Evolutionary conservation across 1,140 invertebrate genomes (phyloP).

Genomic region (Brachionus paranguensis): DNA sequence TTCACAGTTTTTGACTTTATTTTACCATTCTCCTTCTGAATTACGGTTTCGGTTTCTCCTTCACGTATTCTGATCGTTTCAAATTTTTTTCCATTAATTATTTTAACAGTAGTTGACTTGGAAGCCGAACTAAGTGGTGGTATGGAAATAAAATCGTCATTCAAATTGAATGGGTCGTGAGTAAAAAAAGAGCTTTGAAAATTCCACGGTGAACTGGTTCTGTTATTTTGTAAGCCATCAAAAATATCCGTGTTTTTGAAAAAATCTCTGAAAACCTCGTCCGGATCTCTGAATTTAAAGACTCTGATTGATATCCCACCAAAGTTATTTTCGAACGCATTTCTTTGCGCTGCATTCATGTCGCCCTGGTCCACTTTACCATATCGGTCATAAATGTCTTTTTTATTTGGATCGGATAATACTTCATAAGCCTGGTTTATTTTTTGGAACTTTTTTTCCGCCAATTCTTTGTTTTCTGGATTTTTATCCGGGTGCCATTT

Average conservation of each 20-base stretch:
- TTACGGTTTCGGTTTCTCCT: background rate
- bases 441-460: constrained; percentile 59
- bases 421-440: constrained; percentile 23
- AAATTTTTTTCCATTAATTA: background rate
- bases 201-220: background rate
- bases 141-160: background rate
- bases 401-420: background rate
- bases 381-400: constrained; percentile 11
- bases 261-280: constrained; percentile 1
- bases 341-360: background rate
- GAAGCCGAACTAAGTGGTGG: background rate
- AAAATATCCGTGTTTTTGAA: background rate
- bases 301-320: background rate
- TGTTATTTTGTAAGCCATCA: background rate
- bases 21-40: background rate
- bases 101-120: background rate
- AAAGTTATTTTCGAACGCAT: background rate
- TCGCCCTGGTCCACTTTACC: constrained; percentile 41
- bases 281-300: background rate
- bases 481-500: constrained; percentile 26
- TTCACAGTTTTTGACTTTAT: background rate
- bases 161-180: background rate
- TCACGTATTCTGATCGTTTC: background rate
- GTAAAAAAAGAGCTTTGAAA: background rate
- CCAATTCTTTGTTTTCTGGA: constrained; percentile 65